phyloP scores from a whole-genome alignment of 1,140 invertebrate species.

The Magallana gigas region DNA sequence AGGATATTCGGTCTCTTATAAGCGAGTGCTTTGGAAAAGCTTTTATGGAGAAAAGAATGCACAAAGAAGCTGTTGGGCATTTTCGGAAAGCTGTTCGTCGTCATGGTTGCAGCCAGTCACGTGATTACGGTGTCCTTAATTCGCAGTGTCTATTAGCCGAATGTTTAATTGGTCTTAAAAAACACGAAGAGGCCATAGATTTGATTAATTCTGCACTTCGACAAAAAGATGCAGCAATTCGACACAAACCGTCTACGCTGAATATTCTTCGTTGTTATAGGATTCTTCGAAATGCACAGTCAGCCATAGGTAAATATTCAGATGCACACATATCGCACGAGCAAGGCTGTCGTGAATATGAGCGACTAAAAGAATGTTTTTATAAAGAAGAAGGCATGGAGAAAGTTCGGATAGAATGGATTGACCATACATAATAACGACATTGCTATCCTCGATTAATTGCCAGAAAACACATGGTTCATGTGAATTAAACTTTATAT shows the following conservation, averaged over 20 bases:
- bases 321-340: neutral
- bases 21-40: neutral
- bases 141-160: neutral
- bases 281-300: neutral
- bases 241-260: neutral
- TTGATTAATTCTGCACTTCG: neutral
- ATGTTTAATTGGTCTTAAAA: neutral
- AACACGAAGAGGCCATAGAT: neutral
- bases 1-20: neutral
- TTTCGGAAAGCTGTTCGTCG: neutral
- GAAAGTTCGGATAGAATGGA: neutral
- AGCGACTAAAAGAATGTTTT: neutral
- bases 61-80: neutral
- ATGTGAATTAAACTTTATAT: too few relatives aligned
- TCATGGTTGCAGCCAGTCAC: neutral
- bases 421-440: too few relatives aligned
- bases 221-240: neutral
- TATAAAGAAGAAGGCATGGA: neutral
- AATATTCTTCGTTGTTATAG: slow-evolving; percentile 2
- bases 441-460: too few relatives aligned
- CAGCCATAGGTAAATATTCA: neutral
- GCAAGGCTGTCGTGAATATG: neutral
- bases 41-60: neutral
- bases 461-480: too few relatives aligned
- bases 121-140: neutral